Base-by-base conservation (phyloP, 2,888 invertebrate genomes). In the Corythucha ciliata region DNA sequence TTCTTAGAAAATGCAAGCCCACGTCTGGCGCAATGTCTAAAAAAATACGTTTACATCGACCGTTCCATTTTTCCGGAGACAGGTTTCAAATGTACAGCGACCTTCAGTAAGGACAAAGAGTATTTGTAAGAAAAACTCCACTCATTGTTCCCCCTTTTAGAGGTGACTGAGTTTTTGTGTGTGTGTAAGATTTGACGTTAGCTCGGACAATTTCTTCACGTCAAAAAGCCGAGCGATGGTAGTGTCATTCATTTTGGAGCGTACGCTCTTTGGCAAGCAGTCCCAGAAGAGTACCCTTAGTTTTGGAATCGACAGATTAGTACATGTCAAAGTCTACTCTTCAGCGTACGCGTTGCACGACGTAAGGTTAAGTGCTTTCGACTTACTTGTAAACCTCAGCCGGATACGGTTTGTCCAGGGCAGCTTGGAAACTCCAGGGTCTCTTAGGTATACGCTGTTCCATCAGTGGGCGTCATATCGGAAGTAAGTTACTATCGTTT, bases 51-150 rank as follows among this genome's bases (percentile, higher is more conserved):
- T 58, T 72, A 79, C 61, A 77, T 88, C 1, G 83, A 91, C 65
- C 75, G 76, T 14, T 66, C 70, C 0, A 72, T 77, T 62, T 86
- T 92, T 66, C 90, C 90, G 0, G 78, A 80, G 56, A 77, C 80
- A 63, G 77, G 78, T 49, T 83, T 87, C 61, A 76, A 83, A 48
- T 85, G 90, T 62, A 89, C 90, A 22, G 88, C 90, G 32, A 83
- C 89, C 52, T 94, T 88, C 68, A 83, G 85, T 58, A 78, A 89
- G 60, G 90, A 91, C 65, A 89, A 88, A 68, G 88, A 91, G 70
- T 93, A 92, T 70, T 74, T 93, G n/a, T n/a, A n/a, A n/a, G n/a
- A n/a, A n/a, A n/a, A n/a, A n/a, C n/a, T n/a, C n/a, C n/a, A n/a
- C n/a, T n/a, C n/a, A n/a, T n/a, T n/a, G n/a, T n/a, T n/a, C n/a